Percentiles rank a stretch among this genome's conserved stretches.
phyloP scores from a whole-genome alignment of 2,113 vertebrate genomes.

The Chelonoidis abingdonii region DNA sequence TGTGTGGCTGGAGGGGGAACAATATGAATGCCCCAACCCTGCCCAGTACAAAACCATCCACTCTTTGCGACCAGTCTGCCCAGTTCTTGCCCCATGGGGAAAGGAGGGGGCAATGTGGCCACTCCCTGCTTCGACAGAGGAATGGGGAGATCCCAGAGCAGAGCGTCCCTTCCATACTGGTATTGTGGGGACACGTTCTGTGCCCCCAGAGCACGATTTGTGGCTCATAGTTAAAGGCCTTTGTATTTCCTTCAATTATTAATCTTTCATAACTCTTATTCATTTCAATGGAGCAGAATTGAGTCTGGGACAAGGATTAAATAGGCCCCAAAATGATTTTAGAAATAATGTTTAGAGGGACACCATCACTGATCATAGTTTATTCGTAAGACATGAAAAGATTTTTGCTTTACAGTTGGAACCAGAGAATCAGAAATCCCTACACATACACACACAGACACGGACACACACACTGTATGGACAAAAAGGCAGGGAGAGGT shows the following conservation, averaged over 20 bases:
- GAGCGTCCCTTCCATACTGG: accelerated
- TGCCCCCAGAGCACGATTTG: background rate
- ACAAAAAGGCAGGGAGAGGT: conserved; percentile 59
- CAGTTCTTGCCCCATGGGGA: background rate
- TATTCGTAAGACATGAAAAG: conserved; percentile 18
- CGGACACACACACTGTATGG: conserved; percentile 1
- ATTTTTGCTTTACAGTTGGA: conserved; percentile 13
- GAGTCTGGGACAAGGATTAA: conserved; percentile 34
- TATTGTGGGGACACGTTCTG: background rate
- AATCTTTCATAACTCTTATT: background rate
- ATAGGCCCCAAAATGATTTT: conserved; percentile 23
- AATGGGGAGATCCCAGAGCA: background rate
- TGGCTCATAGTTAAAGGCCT: background rate
- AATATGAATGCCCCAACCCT: background rate
- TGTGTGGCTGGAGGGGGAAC: background rate
- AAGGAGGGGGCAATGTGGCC: too few relatives aligned
- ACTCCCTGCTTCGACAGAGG: too few relatives aligned
- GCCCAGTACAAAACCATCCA: background rate
- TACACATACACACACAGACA: background rate
- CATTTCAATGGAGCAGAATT: background rate
- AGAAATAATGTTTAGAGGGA: conserved; percentile 31
- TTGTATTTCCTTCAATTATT: background rate
- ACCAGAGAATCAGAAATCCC: conserved; percentile 52
- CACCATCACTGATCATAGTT: background rate
- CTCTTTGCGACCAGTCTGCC: background rate